A percentile compares a stretch with the other conserved stretches of the same genome.
Evolutionary conservation across 2,113 vertebrate species (phyloP).

Genomic region (Excalfactoria chinensis): DNA sequence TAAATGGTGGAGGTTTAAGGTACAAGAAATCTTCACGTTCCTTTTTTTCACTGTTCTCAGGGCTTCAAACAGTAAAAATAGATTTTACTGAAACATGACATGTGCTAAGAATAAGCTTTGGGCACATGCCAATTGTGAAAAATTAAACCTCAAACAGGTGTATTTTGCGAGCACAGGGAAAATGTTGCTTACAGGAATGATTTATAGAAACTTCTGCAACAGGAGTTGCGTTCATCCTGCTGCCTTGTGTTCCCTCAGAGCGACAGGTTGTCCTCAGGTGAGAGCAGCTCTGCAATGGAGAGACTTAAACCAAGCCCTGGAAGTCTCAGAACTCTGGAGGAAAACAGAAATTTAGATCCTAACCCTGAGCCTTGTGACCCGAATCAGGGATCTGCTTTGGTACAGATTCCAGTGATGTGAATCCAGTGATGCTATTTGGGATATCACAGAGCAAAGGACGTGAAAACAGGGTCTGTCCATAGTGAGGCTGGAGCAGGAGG

Average conservation of each 20-base stretch:
- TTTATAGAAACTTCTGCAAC: slow-evolving; percentile 38
- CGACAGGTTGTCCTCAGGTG: background rate
- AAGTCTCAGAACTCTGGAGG: background rate
- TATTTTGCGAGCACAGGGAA: slow-evolving; percentile 28
- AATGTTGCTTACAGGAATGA: slow-evolving; percentile 23
- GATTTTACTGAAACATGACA: slow-evolving; percentile 32
- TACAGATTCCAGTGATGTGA: background rate
- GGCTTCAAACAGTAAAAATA: slow-evolving; percentile 18
- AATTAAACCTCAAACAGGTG: slow-evolving; percentile 43
- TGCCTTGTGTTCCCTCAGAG: background rate
- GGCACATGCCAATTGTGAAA: background rate
- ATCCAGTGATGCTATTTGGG: background rate
- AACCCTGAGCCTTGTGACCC: background rate
- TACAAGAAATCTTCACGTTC: background rate
- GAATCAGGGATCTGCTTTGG: background rate
- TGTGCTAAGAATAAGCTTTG: slow-evolving; percentile 48
- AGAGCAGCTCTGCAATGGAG: background rate
- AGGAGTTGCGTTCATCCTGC: background rate
- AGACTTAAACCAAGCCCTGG: background rate
- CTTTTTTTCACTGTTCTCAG: slow-evolving; percentile 2
- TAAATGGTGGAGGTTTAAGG: background rate
- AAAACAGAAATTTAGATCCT: background rate
- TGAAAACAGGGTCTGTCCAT: background rate
- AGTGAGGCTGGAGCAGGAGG: fast-evolving
- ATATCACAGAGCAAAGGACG: background rate